A percentile compares a stretch with the other conserved stretches of the same genome.
phyloP scores from a whole-genome alignment of 2,113 vertebrate species.

The Heterochromis multidens region DNA sequence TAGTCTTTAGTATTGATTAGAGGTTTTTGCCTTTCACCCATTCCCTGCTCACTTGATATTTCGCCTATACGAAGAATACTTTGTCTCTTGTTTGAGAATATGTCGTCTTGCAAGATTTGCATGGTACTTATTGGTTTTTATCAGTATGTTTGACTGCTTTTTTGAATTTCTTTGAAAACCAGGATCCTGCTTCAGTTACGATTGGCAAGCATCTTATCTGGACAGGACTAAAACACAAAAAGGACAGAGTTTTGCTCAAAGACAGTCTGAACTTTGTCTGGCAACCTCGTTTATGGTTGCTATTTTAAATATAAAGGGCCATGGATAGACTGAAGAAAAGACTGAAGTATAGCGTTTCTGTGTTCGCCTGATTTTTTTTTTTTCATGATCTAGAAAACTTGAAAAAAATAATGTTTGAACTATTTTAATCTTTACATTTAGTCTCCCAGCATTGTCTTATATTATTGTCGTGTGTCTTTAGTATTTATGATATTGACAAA shows the following conservation, averaged over 20 bases:
- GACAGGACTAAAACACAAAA: slow-evolving; percentile 65
- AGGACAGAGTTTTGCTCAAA: slow-evolving; percentile 45
- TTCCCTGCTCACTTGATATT: slow-evolving; percentile 77
- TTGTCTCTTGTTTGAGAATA: slow-evolving; percentile 84
- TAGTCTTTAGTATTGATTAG: slow-evolving; percentile 82
- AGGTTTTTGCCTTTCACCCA: slow-evolving; percentile 76
- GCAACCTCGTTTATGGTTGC: slow-evolving; percentile 64
- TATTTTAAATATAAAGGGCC: slow-evolving; percentile 51
- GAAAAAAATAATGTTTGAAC: slow-evolving; percentile 87
- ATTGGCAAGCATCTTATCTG: slow-evolving; percentile 61
- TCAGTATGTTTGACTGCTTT: slow-evolving; percentile 82
- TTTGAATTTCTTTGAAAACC: slow-evolving; percentile 71
- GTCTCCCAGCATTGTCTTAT: slow-evolving; percentile 85
- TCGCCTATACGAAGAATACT: slow-evolving; percentile 77
- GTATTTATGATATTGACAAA: slow-evolving; percentile 97
- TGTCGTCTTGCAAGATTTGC: slow-evolving; percentile 86
- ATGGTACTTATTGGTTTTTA: slow-evolving; percentile 83
- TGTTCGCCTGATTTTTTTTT: slow-evolving; percentile 75
- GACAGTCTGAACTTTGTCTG: slow-evolving; percentile 68
- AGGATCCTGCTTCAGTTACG: slow-evolving; percentile 74
- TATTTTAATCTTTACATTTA: slow-evolving; percentile 87
- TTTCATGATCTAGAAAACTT: slow-evolving; percentile 85
- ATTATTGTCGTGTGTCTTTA: slow-evolving; percentile 91
- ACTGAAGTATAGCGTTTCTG: slow-evolving; percentile 71
- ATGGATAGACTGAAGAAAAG: slow-evolving; percentile 59